Evolutionary conservation across 2,113 vertebrate species (phyloP).

Genomic region (Macrotis lagotis): DNA sequence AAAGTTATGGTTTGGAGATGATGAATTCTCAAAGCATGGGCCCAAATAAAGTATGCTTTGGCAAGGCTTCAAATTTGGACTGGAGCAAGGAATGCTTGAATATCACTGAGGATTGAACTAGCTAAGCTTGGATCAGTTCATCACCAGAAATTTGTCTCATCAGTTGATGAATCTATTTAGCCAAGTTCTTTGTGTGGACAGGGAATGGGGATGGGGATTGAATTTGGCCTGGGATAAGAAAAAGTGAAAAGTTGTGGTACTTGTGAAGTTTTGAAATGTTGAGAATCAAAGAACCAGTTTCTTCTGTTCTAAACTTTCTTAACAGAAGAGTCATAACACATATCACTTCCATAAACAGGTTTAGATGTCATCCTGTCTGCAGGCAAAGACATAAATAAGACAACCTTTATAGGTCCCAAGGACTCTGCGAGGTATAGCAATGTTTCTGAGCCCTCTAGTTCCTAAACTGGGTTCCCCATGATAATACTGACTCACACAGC

Average conservation of each 20-base stretch:
- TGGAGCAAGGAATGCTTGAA: not conserved
- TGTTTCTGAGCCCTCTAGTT: not conserved
- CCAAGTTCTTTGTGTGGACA: not conserved
- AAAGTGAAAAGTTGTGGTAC: not conserved
- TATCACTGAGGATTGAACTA: not conserved
- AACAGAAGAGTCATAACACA: not conserved
- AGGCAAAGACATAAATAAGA: not conserved
- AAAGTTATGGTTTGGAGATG: not conserved
- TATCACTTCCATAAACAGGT: not conserved
- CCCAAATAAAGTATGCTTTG: not conserved
- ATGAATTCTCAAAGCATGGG: not conserved
- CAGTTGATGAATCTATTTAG: not conserved
- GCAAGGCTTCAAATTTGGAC: not conserved
- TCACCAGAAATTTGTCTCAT: not conserved
- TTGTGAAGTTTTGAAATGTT: not conserved
- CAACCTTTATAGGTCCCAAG: not conserved
- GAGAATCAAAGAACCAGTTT: not conserved
- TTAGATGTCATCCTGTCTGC: not conserved
- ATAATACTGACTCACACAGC: not conserved
- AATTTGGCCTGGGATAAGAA: not conserved
- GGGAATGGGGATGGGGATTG: not conserved
- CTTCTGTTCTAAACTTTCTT: not conserved
- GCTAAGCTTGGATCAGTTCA: not conserved
- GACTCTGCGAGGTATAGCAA: not conserved
- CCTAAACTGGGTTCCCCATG: not conserved